These are phyloP conservation scores for Progne subis DNA, from an alignment of 2,113 vertebrate genomes.

Conservation along the genomic window DNA sequence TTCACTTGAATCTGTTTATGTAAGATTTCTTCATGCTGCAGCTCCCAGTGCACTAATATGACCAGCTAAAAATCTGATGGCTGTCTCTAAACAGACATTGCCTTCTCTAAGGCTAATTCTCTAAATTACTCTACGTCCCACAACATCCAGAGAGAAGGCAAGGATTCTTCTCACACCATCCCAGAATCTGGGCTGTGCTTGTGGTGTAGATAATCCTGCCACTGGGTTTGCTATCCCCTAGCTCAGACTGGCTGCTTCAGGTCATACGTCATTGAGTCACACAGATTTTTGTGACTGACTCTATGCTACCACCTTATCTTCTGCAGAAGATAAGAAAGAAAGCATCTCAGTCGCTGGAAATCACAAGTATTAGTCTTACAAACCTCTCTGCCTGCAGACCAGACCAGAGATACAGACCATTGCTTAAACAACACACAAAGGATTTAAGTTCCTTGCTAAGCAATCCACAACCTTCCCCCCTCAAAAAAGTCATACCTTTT, in stretches of 20 bases:
- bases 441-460: constrained; percentile 46
- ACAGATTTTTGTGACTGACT: not conserved
- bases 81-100: not conserved
- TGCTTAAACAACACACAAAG: constrained; percentile 51
- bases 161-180: not conserved
- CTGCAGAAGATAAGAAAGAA: not conserved
- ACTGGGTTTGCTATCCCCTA: not conserved
- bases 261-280: not conserved
- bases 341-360: not conserved
- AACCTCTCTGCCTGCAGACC: not conserved
- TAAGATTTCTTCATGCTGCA: not conserved
- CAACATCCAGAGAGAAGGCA: not conserved
- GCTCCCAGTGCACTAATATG: not conserved
- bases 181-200: not conserved
- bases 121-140: not conserved
- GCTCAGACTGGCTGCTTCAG: not conserved
- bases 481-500: constrained; percentile 58
- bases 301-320: not conserved
- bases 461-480: not conserved
- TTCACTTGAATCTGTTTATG: not conserved
- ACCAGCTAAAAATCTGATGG: not conserved
- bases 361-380: not conserved
- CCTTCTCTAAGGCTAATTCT: not conserved
- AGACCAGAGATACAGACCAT: not conserved
- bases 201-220: not conserved